Evolutionary conservation across 2,888 invertebrate species (phyloP), one percentile per base, ranked within the genome.

Genomic region (Cerastoderma edule): DNA sequence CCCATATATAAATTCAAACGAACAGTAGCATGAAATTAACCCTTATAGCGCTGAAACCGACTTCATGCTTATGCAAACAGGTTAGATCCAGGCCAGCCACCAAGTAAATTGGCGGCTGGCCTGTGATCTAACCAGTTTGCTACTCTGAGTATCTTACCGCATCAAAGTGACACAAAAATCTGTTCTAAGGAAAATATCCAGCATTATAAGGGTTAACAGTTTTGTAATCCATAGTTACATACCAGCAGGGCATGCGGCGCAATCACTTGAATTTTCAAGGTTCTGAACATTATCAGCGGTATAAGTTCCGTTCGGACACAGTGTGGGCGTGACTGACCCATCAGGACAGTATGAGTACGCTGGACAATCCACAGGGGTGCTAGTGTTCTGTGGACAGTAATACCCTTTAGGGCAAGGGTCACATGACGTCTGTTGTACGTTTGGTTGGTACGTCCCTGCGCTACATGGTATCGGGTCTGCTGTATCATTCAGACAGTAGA

Each of bases 231-330:
- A n/a, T 33, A 2, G 4, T 56, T 56, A 50, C 81, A 75, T 77
- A 89, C 91, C 91, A 68, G 89, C 75, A 46, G 73, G 39, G 80
- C 92, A 91, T 3, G 67, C 76, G 0, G 69, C 48, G 70, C 92
- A 92, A 63, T 92, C 86, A 3, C 76, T 78, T 5, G 83, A 76
- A 22, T 74, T 72, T 32, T 81, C 79, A 6, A 90, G 78, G 2
- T 88, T 87, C 2, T 82, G 78, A 24, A 84, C 85, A 8, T 54
- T 68, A 56, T 30, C 54, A 8, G 78, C 72, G 6, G 91, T 91
- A 83, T 87, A 91, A 0, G 90, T 89, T 39, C 92, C 92, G 60
- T 91, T 87, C 0, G 83, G 87, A 80, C 92, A 92, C 35, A 87
- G 79, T 8, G 85, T 76, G 0, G 91, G 91, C 8, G 85, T 77